Conservation (phyloP, 37 sponge, comb jelly and placozoan genomes). For the Mnemiopsis leidyi region DNA sequence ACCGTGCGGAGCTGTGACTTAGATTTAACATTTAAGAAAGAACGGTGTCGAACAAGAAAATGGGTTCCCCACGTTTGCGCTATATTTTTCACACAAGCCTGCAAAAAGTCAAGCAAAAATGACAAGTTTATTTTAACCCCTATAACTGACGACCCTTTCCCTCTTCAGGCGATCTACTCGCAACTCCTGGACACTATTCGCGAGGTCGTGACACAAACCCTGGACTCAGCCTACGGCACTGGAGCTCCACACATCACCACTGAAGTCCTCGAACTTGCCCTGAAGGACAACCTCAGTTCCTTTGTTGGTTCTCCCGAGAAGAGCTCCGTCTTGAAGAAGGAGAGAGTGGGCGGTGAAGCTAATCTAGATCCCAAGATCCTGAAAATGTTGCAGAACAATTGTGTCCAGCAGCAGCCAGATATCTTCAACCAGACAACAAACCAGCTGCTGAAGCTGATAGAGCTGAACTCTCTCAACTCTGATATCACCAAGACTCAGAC, state of each 20-base stretch:
- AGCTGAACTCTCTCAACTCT: constrained; percentile 6
- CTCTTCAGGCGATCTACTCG: constrained; percentile 45
- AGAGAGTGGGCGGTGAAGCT: background rate
- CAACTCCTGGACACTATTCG: constrained; percentile 28
- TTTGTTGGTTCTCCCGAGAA: background rate
- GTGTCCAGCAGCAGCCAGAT: constrained; percentile 6
- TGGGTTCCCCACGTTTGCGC: background rate
- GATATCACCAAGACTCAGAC: constrained; percentile 4
- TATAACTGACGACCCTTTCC: background rate
- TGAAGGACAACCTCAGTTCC: constrained; percentile 54
- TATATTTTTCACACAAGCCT: background rate
- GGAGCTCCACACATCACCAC: constrained; percentile 41
- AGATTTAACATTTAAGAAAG: background rate
- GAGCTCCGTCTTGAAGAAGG: constrained; percentile 1
- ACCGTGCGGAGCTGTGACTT: background rate
- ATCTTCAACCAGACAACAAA: constrained; percentile 37
- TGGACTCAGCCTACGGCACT: constrained; percentile 14
- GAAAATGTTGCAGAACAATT: constrained; percentile 28
- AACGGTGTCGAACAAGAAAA: background rate
- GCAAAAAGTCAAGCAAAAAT: background rate
- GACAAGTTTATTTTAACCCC: background rate
- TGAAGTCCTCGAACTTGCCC: constrained; percentile 5
- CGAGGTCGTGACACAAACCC: constrained; percentile 37
- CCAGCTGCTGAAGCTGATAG: constrained; percentile 46
- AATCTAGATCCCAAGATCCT: constrained; percentile 22